Base-by-base conservation (phyloP, 2,113 vertebrate genomes). In the Dasypus novemcinctus region DNA sequence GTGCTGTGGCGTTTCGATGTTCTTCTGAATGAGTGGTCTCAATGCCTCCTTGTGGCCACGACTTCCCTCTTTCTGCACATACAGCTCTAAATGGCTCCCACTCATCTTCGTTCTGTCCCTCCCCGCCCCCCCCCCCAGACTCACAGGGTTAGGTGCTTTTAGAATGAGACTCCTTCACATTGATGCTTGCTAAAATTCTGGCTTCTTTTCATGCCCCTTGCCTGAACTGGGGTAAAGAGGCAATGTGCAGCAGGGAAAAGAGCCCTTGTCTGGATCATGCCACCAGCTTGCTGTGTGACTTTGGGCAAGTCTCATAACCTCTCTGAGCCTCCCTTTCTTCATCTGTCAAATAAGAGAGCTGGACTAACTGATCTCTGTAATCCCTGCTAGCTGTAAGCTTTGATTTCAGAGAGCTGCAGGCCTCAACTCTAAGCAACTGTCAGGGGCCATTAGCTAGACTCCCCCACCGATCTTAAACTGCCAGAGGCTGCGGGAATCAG, bases 401-500 rank as follows among this genome's bases (percentile, higher is more conserved):
- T 46, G 27, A 71, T 63, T 96, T 96, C 90, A 87, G n/a, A 66
- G 87, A 94, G 63, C 80, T 82, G 5, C 1, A 46, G 85, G 76
- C 74, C 83, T 79, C 71, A 85, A 81, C 54, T 84, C 49, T 33
- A 23, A 84, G 93, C 94, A 93, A 86, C 71, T 85, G 97, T 80
- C 59, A 11, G 6, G 75, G 92, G 69, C 80, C 96, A 94, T 97
- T 97, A 97, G 97, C 97, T 97, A 98, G 95, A 95, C 95, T 97
- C 97, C 97, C 97, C 98, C 97, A 96, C 64, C 96, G 96, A 97
- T 97, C 93, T 95, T 96, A 97, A 97, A 95, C 66, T 76, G 46
- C 84, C 69, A 96, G 97, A 78, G 95, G 93, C 76, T 97, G 92
- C 21, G 93, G 94, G 97, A 97, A 94, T 96, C 95, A 97, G 97